phyloP scores from a whole-genome alignment of 2,797 vertebrate genomes.

The Masticophis lateralis region DNA sequence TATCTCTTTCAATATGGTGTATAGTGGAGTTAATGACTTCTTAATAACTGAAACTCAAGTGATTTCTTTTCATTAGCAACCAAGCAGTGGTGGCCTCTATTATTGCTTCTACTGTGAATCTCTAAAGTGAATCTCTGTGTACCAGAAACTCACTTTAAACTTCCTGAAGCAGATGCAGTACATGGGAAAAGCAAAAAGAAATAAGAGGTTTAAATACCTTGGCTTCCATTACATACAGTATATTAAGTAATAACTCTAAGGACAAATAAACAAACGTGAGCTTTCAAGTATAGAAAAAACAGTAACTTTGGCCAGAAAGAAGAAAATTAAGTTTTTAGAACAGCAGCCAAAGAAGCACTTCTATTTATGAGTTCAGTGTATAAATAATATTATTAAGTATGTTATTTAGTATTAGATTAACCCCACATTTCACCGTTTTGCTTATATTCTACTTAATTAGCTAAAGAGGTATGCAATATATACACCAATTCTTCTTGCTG shows the following conservation, averaged over 20 bases:
- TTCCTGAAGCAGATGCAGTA: background rate
- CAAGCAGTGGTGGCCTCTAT: background rate
- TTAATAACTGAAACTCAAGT: slow-evolving; percentile 7
- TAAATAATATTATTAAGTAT: background rate
- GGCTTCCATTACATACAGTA: background rate
- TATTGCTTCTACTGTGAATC: background rate
- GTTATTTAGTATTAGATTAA: slow-evolving; percentile 6
- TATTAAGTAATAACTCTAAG: background rate
- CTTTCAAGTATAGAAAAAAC: background rate
- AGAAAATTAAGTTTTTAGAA: background rate
- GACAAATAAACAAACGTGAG: background rate
- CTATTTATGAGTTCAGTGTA: background rate
- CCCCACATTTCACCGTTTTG: background rate
- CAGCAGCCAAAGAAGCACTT: slow-evolving; percentile 11
- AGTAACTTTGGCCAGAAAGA: background rate
- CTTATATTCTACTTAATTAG: background rate
- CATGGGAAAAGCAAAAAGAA: background rate
- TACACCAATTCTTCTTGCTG: background rate
- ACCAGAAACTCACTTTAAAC: background rate
- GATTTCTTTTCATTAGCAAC: slow-evolving; percentile 11
- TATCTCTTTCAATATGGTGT: background rate
- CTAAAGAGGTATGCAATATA: background rate
- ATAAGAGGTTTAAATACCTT: background rate
- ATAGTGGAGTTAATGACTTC: background rate
- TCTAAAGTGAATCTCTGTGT: background rate